Evolutionary conservation across 1,140 invertebrate species (phyloP).

Genomic region (Leptonema lineaticorne): DNA sequence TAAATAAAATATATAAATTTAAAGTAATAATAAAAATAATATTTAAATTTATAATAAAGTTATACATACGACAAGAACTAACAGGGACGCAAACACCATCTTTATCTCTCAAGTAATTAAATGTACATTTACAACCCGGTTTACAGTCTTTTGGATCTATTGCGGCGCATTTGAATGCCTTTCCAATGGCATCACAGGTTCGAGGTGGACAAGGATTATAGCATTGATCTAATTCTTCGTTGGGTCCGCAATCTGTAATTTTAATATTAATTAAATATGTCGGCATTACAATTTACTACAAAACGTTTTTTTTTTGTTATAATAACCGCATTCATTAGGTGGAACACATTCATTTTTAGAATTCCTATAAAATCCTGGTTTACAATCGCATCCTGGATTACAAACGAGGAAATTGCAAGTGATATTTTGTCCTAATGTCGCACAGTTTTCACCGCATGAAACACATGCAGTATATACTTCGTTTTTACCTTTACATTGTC

Average conservation of each 20-base stretch:
- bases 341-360: conserved; percentile 26
- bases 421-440: conserved; percentile 13
- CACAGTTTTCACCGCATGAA: conserved; percentile 29
- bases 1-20: neutral
- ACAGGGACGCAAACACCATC: conserved; percentile 31
- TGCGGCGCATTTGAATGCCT: conserved; percentile 30
- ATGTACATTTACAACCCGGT: conserved; percentile 35
- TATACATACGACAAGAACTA: conserved; percentile 34
- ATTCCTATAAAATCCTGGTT: conserved; percentile 35
- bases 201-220: conserved; percentile 32
- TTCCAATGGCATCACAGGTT: conserved; percentile 26
- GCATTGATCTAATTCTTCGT: conserved; percentile 32
- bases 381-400: conserved; percentile 36
- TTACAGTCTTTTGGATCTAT: conserved; percentile 16
- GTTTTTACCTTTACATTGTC: conserved; percentile 30
- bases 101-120: conserved; percentile 29
- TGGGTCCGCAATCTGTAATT: conserved; percentile 20
- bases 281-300: too few species aligned
- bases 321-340: conserved; percentile 32
- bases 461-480: conserved; percentile 27
- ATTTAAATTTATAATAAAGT: conserved; percentile 4
- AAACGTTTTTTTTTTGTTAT: too few species aligned
- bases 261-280: neutral
- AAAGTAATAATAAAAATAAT: neutral
- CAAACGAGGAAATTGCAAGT: conserved; percentile 36